Percentiles rank a stretch among this genome's conserved stretches.
Conservation (phyloP, 1,140 invertebrate species). For the Seison nebaliae region DNA sequence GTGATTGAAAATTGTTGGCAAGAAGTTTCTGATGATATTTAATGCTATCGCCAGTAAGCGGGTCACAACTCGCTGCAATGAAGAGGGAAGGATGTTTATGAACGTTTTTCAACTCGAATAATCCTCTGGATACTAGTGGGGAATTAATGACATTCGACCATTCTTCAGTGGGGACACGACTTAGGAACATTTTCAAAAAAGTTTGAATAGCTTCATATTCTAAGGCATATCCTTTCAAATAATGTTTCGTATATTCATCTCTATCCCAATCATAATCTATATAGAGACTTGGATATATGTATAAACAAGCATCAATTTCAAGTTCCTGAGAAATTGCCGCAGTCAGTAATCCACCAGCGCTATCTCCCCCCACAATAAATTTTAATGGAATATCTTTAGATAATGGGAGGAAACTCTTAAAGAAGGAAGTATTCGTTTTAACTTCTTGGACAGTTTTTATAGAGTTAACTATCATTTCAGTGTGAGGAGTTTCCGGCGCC, state of each 20-base stretch:
- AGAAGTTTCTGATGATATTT: conserved; percentile 5
- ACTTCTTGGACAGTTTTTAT: too few relatives aligned
- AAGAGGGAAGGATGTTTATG: too few relatives aligned
- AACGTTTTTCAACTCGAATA: conserved; percentile 1
- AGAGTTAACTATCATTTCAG: too few relatives aligned
- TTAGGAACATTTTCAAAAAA: neutral
- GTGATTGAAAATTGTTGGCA: neutral
- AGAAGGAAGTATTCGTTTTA: too few relatives aligned
- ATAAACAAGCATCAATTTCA: conserved; percentile 5
- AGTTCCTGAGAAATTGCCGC: conserved; percentile 8
- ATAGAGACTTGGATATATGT: conserved; percentile 9
- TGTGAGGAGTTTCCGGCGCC: conserved; percentile 7
- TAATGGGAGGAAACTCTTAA: too few relatives aligned
- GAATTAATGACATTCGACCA: neutral
- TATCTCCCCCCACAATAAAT: conserved; percentile 5
- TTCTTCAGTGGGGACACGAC: conserved; percentile 1
- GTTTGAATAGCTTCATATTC: neutral
- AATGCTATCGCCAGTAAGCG: neutral
- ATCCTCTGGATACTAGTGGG: conserved; percentile 3
- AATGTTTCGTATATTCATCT: too few relatives aligned
- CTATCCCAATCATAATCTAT: too few relatives aligned
- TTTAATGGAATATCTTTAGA: too few relatives aligned
- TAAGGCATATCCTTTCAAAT: too few relatives aligned
- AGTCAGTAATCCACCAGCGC: conserved; percentile 7
- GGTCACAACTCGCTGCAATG: conserved; percentile 2